Evolutionary conservation across 2,888 invertebrate species (phyloP).

Genomic region (Diaphora mendica): DNA sequence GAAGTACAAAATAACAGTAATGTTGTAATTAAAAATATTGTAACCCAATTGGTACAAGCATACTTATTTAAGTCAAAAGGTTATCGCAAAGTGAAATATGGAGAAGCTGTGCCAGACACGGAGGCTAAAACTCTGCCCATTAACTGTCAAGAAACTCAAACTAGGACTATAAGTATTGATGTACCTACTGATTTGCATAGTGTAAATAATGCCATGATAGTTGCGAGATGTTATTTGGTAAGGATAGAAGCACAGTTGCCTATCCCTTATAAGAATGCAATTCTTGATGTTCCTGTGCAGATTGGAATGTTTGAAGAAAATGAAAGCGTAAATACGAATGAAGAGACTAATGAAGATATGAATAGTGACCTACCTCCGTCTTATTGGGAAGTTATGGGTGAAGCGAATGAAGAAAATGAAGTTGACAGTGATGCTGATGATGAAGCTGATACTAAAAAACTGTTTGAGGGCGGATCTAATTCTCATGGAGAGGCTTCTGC

Average conservation of each 20-base stretch:
- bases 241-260: conserved; percentile 52
- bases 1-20: conserved; percentile 56
- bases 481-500: neutral
- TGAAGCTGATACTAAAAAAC: conserved; percentile 4
- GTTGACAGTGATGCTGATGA: conserved; percentile 15
- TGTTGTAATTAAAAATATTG: conserved; percentile 48
- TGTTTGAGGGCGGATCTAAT: neutral
- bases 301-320: conserved; percentile 43
- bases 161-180: conserved; percentile 37
- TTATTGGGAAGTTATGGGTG: conserved; percentile 56
- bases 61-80: conserved; percentile 44
- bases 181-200: conserved; percentile 30
- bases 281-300: conserved; percentile 54
- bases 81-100: conserved; percentile 25
- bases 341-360: neutral
- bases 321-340: neutral
- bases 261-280: conserved; percentile 53
- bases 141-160: conserved; percentile 40
- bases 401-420: conserved; percentile 24
- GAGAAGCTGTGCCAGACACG: conserved; percentile 38
- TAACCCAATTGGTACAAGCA: conserved; percentile 50
- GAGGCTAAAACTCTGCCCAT: conserved; percentile 49
- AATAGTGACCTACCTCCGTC: conserved; percentile 42
- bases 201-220: conserved; percentile 51
- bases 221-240: conserved; percentile 52